phyloP scores from a whole-genome alignment of 2,888 invertebrate species.

The Disparrhopalites patrizii region DNA sequence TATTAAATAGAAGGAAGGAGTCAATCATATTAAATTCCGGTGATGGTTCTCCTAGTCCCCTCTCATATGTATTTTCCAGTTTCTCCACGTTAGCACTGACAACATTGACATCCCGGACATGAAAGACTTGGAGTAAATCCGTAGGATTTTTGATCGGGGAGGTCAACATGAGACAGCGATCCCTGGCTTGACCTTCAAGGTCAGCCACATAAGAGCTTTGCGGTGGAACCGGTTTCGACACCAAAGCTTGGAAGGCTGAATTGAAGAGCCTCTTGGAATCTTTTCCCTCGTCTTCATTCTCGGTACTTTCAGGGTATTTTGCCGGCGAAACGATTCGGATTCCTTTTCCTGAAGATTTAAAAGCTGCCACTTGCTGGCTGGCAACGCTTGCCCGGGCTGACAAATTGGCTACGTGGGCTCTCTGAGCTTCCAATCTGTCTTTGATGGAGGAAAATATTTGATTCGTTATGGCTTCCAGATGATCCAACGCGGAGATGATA shows the following conservation, averaged over 20 bases:
- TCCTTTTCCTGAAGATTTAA: slow-evolving; percentile 41
- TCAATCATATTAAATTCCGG: slow-evolving; percentile 34
- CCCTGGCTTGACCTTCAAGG: neutral
- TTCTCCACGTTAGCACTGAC: slow-evolving; percentile 26
- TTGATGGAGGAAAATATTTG: slow-evolving; percentile 42
- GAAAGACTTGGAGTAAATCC: slow-evolving; percentile 42
- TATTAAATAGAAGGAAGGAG: slow-evolving; percentile 46
- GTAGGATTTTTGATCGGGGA: slow-evolving; percentile 42
- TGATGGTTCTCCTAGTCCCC: slow-evolving; percentile 42
- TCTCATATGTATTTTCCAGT: slow-evolving; percentile 34
- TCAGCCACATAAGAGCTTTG: slow-evolving; percentile 13
- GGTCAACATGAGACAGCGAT: neutral
- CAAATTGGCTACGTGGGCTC: slow-evolving; percentile 29
- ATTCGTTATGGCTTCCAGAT: slow-evolving; percentile 39
- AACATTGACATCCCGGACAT: slow-evolving; percentile 36
- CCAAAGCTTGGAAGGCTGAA: slow-evolving; percentile 15
- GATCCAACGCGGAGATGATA: slow-evolving; percentile 43
- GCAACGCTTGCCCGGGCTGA: slow-evolving; percentile 29
- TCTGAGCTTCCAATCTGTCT: slow-evolving; percentile 36
- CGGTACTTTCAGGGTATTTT: slow-evolving; percentile 36
- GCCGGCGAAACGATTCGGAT: slow-evolving; percentile 45
- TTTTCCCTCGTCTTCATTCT: slow-evolving; percentile 28
- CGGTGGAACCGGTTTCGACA: slow-evolving; percentile 15
- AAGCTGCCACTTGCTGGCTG: slow-evolving; percentile 32
- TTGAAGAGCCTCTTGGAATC: slow-evolving; percentile 10